Evolutionary conservation across 2,113 vertebrate genomes (phyloP).

Genomic region (Shinisaurus crocodilurus): DNA sequence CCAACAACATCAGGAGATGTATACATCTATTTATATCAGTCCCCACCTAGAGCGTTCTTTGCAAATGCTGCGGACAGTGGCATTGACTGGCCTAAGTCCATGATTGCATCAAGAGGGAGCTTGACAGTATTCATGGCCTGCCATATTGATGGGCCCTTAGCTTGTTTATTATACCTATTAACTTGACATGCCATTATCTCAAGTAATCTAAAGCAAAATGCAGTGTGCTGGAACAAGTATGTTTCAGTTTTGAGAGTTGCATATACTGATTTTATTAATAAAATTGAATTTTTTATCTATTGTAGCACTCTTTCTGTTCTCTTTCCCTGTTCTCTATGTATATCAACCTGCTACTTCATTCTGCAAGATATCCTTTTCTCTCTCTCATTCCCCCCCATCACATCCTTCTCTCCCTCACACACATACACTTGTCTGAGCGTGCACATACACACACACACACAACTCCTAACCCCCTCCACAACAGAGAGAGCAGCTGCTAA

Average conservation of each 20-base stretch:
- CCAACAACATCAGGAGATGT: no score
- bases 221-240: background rate
- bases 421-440: no score
- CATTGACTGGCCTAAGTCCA: background rate
- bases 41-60: background rate
- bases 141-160: background rate
- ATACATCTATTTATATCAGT: no score
- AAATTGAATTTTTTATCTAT: background rate
- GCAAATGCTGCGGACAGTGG: background rate
- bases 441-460: no score
- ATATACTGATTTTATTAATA: background rate
- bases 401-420: no score
- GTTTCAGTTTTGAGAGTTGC: background rate
- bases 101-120: background rate
- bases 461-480: no score
- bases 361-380: no score
- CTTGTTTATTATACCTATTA: background rate
- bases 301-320: background rate
- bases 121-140: background rate
- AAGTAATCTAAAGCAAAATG: background rate
- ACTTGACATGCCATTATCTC: background rate
- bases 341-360: background rate
- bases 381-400: no score
- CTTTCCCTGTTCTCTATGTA: background rate
- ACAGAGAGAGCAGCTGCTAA: no score